Base-by-base conservation (phyloP, 1,140 invertebrate genomes). In the Heliconius congener region DNA sequence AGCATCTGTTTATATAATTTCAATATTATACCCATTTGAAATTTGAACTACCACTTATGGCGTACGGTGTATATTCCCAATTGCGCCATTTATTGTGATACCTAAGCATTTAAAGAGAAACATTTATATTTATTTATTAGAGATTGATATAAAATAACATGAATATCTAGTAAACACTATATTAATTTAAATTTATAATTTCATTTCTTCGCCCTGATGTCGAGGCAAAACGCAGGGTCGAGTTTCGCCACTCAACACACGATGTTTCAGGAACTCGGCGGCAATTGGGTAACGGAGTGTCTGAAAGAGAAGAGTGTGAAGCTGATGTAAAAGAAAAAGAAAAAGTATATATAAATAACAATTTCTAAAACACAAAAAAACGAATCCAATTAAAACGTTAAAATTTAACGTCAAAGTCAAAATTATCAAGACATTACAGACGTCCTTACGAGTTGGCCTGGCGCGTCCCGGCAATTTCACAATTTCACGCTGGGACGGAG, bases 401-500 rank as follows among this genome's bases (percentile, higher is more conserved):
- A 77, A 77, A 77, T 77, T 39, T 77, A 57, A 77, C 46, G 23
- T 55, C 19, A 34, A 76, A 79, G 34, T 37, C 46, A 71, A 77
- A 80, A 80, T 77, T 76, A 83, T 83, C 79, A 83, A 80, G 79
- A 81, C 76, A 83, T 83, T 73, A 83, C 78, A 72, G 71, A 81
- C n/a, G 71, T 78, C 76, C 79, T 80, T 78, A 84, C 79, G 60
- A 77, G 60, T 79, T 79, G 37, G 76, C 74, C 76, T 77, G 76
- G 78, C 74, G 77, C 83, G 81, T 88, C 87, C 87, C 85, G 88
- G 90, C 88, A 92, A 92, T 92, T 92, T 92, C 85, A 91, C 90
- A 93, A 94, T 94, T 94, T 93, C 93, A 94, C 91, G 93, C 86
- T 88, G 86, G 88, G 90, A 42, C 87, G 90, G 87, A 91, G 86